A percentile compares a stretch with the other conserved stretches of the same genome.
Evolutionary conservation across 2,888 invertebrate genomes (phyloP).

Genomic region (Hipparchia sbordonii): DNA sequence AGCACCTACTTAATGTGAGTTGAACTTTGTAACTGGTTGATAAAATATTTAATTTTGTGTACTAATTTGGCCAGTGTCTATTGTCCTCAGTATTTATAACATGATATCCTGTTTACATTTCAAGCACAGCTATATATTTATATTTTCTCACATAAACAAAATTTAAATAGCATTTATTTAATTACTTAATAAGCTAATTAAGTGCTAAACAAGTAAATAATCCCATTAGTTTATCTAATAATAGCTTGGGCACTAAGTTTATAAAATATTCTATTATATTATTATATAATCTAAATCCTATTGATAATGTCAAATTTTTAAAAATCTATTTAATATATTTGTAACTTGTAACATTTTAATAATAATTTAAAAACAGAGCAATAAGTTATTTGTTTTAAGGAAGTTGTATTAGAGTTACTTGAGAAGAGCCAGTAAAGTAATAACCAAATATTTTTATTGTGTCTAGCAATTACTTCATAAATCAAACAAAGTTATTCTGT

Average conservation of each 20-base stretch:
- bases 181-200: not conserved
- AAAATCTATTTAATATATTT: no score
- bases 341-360: no score
- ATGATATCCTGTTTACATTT: not conserved
- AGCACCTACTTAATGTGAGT: not conserved
- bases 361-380: no score
- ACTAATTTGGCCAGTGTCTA: not conserved
- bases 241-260: no score
- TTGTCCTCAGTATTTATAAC: not conserved
- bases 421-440: no score
- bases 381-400: no score
- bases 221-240: not conserved
- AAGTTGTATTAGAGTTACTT: no score
- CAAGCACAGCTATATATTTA: not conserved
- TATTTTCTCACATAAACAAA: no score
- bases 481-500: not conserved
- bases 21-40: not conserved
- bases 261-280: not conserved
- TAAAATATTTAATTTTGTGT: not conserved
- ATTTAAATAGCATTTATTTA: not conserved
- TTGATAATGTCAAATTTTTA: no score
- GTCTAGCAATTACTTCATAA: no score
- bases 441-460: no score
- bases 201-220: conserved; percentile 3
- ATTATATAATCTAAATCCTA: no score